Conservation (phyloP, 2,797 vertebrate species). For the Sebastes ruberrimus region DNA sequence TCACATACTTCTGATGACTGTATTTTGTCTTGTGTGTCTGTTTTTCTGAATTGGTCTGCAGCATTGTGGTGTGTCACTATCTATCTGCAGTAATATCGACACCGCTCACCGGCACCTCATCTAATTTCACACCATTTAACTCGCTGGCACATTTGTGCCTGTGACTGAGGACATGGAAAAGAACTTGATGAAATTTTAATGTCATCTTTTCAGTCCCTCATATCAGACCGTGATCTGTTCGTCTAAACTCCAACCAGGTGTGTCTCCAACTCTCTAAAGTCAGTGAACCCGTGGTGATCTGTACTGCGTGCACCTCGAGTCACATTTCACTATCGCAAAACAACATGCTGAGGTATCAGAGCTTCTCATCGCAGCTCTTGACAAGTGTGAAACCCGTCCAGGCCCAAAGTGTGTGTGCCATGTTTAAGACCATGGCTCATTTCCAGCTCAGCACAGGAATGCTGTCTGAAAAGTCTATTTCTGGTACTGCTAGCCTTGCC, state of each 20-base stretch:
- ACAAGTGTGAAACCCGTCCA: neutral
- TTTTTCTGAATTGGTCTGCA: neutral
- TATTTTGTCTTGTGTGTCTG: neutral
- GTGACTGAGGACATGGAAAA: conserved; percentile 20
- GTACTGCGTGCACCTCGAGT: neutral
- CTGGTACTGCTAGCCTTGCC: neutral
- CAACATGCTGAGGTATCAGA: neutral
- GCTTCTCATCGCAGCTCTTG: neutral
- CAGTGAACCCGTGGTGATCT: conserved; percentile 36
- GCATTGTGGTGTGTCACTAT: neutral
- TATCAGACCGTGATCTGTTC: conserved; percentile 17
- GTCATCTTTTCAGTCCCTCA: conserved; percentile 16
- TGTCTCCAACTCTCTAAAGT: conserved; percentile 25
- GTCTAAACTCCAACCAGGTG: conserved; percentile 48
- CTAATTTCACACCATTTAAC: conserved; percentile 45
- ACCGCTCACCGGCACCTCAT: conserved; percentile 4
- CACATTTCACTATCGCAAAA: conserved; percentile 15
- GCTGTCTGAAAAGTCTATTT: neutral
- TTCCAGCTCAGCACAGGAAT: neutral
- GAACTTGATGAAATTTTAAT: conserved; percentile 49
- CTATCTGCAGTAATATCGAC: conserved; percentile 10
- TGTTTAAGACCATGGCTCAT: neutral
- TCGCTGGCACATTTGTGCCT: conserved; percentile 14
- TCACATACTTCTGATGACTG: neutral
- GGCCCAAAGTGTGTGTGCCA: neutral